phyloP scores from a whole-genome alignment of 2,888 invertebrate species.

The Cepaea hortensis region DNA sequence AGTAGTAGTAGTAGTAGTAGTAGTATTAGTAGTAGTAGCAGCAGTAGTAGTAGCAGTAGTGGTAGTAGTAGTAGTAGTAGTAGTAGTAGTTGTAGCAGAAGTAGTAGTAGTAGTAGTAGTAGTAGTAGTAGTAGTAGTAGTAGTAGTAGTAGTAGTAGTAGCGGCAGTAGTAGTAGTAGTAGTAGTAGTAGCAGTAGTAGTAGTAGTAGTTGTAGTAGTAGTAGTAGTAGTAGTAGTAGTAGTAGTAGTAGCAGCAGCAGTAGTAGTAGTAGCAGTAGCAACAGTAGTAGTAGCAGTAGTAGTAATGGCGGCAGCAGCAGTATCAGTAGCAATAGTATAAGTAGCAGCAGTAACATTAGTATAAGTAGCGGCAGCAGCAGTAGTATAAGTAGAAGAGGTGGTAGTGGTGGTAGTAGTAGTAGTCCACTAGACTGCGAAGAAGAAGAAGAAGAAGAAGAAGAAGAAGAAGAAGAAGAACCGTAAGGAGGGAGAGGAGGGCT shows the following conservation, averaged over 20 bases:
- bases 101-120: not conserved
- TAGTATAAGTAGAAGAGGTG: not conserved
- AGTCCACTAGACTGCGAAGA: not conserved
- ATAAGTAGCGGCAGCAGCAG: too few species aligned
- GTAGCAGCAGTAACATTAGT: too few species aligned
- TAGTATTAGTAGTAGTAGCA: not conserved
- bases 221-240: not conserved
- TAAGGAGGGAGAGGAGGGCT: too few species aligned
- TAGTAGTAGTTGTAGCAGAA: not conserved
- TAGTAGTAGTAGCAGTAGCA: not conserved
- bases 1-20: not conserved
- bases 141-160: slow-evolving; percentile 26
- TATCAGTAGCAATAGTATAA: not conserved
- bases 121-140: not conserved
- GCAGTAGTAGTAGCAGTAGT: not conserved
- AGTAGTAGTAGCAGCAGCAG: not conserved
- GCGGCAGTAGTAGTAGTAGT: slow-evolving; percentile 17
- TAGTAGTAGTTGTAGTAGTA: slow-evolving; percentile 9
- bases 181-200: slow-evolving; percentile 24
- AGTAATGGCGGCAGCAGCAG: not conserved
- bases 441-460: too few species aligned
- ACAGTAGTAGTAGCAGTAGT: not conserved
- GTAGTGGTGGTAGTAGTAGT: not conserved
- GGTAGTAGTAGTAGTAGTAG: not conserved
- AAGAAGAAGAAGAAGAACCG: too few species aligned